phyloP scores from a whole-genome alignment of 2,797 vertebrate species.

The Pseudocheirus occidentalis region DNA sequence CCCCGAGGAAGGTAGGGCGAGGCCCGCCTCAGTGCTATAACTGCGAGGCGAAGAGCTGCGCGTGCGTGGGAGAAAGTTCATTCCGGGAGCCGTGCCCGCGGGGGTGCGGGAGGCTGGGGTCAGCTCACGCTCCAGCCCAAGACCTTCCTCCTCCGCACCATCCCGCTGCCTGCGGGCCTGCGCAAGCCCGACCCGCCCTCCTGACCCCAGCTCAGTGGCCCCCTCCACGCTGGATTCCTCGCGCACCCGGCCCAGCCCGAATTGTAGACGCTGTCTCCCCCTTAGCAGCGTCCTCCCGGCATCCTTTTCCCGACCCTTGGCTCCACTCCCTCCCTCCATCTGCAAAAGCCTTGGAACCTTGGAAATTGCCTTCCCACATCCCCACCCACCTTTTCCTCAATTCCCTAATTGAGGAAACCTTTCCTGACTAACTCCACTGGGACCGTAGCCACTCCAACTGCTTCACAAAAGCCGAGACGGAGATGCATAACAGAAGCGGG shows the following conservation, averaged over 20 bases:
- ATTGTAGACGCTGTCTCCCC: not conserved
- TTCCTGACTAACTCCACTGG: constrained; percentile 63
- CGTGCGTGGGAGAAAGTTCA: not conserved
- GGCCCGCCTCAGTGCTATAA: fast-evolving
- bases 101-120: not conserved
- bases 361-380: not conserved
- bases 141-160: not conserved
- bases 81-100: not conserved
- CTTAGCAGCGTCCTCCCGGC: not conserved
- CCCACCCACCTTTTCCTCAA: constrained; percentile 32
- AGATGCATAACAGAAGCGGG: not conserved
- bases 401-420: constrained; percentile 62
- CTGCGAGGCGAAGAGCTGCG: not conserved
- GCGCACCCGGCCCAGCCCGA: not conserved
- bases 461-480: constrained; percentile 23
- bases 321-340: fast-evolving
- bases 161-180: not conserved
- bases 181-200: not conserved
- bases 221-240: not conserved
- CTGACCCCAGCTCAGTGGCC: no score
- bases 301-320: not conserved
- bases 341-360: fast-evolving
- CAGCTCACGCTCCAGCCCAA: not conserved
- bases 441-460: constrained; percentile 21
- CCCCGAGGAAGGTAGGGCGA: fast-evolving